Percentiles rank a stretch among this genome's conserved stretches.
Conservation (phyloP, 1,140 invertebrate species). For the Diprion similis region DNA sequence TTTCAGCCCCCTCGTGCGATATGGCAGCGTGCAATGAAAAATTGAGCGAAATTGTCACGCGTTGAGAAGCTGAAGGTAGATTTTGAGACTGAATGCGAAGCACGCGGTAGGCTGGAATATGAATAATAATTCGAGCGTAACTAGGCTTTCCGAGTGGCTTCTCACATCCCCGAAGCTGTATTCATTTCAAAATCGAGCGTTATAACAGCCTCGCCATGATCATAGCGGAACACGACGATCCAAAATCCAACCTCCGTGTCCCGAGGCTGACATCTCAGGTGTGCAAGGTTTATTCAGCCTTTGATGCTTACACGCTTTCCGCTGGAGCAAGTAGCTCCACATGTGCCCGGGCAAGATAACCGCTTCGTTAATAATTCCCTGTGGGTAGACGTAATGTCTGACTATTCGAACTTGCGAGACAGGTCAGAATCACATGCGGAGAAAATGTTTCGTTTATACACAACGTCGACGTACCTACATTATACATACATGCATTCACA, state of each 20-base stretch:
- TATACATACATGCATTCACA: no score
- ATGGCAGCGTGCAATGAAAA: not conserved
- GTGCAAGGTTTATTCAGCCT: constrained; percentile 20
- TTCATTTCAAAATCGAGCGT: no score
- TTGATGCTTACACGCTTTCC: constrained; percentile 12
- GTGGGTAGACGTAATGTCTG: not conserved
- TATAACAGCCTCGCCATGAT: not conserved
- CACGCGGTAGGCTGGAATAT: not conserved
- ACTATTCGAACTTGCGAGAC: no score
- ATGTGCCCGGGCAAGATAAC: not conserved
- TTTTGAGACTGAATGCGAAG: not conserved
- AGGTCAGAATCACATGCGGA: no score
- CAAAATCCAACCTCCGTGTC: constrained; percentile 9
- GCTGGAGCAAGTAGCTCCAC: not conserved
- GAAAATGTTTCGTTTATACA: no score
- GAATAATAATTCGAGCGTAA: no score
- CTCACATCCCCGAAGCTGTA: no score
- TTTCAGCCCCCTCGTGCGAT: not conserved
- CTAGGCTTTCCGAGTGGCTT: no score
- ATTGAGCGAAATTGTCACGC: no score
- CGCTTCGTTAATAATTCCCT: not conserved
- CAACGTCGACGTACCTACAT: no score
- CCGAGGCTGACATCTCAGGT: constrained; percentile 21
- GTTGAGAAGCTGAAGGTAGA: not conserved
- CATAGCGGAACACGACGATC: not conserved